These are phyloP conservation scores for Stomatorhinus walkeri DNA, from an alignment of 2,797 vertebrate species.

Conservation along the genomic window DNA sequence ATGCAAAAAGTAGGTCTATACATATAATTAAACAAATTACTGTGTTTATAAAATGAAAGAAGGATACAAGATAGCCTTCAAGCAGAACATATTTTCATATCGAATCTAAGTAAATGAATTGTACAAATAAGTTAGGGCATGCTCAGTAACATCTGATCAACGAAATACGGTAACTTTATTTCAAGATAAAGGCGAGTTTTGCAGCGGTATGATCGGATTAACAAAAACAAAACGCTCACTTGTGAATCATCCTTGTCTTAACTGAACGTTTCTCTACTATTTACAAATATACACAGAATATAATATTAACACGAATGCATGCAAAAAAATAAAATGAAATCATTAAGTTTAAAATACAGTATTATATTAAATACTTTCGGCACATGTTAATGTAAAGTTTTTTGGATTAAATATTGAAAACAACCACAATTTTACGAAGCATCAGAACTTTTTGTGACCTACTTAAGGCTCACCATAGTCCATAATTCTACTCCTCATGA, in stretches of 20 bases:
- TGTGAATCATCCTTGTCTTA: neutral
- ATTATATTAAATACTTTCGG: neutral
- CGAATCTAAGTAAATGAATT: neutral
- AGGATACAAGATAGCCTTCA: neutral
- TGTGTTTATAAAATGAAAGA: neutral
- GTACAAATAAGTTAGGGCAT: neutral
- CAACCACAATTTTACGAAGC: neutral
- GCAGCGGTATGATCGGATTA: neutral
- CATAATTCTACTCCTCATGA: neutral
- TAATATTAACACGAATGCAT: neutral
- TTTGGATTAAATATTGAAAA: slow-evolving; percentile 22
- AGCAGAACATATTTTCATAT: neutral
- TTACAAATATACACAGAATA: neutral
- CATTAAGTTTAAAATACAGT: neutral
- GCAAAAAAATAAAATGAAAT: neutral
- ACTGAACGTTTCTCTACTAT: neutral
- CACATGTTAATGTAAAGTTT: neutral
- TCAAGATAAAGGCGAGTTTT: neutral
- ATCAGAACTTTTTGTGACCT: neutral
- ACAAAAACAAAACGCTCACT: neutral
- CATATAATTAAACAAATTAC: neutral
- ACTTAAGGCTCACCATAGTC: neutral
- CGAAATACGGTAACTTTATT: neutral
- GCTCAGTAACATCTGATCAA: neutral
- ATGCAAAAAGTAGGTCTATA: neutral